These are phyloP conservation scores for Pocillopora verrucosa DNA, from an alignment of 64 coral and sea anemone genomes.

Conservation along the genomic window DNA sequence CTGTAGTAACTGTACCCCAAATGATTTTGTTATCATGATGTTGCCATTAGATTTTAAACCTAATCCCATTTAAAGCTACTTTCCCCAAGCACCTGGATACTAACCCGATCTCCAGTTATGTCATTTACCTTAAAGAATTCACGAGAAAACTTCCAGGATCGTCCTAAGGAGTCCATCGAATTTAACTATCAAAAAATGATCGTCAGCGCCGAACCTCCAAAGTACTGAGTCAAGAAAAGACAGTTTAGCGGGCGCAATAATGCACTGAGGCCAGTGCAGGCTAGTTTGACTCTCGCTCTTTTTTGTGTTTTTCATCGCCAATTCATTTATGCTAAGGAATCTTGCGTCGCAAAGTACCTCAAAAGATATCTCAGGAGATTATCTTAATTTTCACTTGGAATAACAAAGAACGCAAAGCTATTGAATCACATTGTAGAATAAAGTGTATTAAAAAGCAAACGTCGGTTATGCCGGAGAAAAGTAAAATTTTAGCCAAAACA, in stretches of 20 bases:
- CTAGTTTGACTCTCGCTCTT: not conserved
- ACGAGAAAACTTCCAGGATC: too few relatives aligned
- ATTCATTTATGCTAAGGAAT: not conserved
- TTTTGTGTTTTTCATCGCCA: not conserved
- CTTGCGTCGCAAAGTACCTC: not conserved
- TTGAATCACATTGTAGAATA: not conserved
- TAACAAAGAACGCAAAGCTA: not conserved
- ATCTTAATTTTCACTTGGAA: not conserved
- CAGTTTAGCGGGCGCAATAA: not conserved
- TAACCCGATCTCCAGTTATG: too few relatives aligned
- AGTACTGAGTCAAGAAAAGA: not conserved
- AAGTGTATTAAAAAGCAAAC: not conserved
- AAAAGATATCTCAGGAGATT: conserved; percentile 14
- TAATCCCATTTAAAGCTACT: too few relatives aligned
- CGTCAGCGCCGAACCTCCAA: too few relatives aligned
- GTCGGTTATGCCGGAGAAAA: not conserved
- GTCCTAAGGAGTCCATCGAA: too few relatives aligned
- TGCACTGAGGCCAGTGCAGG: not conserved
- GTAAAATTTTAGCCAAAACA: not conserved
- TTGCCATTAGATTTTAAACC: too few relatives aligned
- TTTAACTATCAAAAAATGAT: too few relatives aligned
- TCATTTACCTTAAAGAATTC: too few relatives aligned
- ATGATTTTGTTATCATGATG: too few relatives aligned
- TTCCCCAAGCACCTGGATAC: too few relatives aligned
- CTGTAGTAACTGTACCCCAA: too few relatives aligned